Conservation (phyloP, 2,113 vertebrate genomes). For the Eleginops maclovinus region DNA sequence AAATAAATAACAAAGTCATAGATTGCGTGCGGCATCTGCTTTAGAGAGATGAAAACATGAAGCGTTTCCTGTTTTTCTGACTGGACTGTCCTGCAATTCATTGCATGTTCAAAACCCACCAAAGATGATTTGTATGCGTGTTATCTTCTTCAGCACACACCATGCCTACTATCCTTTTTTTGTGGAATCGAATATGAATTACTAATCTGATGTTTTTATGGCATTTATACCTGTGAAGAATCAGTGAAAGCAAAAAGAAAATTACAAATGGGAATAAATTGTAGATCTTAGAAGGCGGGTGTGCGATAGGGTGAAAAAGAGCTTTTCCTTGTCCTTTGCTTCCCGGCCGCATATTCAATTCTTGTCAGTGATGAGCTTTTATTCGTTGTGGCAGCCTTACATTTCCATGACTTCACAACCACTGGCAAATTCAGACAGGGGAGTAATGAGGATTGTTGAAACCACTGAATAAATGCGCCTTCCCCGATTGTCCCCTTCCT, state of each 20-base stretch:
- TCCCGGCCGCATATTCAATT: slow-evolving; percentile 57
- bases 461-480: slow-evolving; percentile 65
- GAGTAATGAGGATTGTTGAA: slow-evolving; percentile 69
- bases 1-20: background rate
- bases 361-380: slow-evolving; percentile 70
- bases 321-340: slow-evolving; percentile 46
- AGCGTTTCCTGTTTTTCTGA: background rate
- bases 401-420: slow-evolving; percentile 76
- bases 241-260: too few relatives aligned
- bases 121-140: slow-evolving; percentile 57
- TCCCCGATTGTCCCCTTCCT: slow-evolving; percentile 41
- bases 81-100: slow-evolving; percentile 27
- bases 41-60: slow-evolving; percentile 13
- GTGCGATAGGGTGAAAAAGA: slow-evolving; percentile 1
- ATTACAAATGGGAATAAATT: background rate
- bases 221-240: slow-evolving; percentile 23
- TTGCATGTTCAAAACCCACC: slow-evolving; percentile 40
- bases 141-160: slow-evolving; percentile 62
- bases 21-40: slow-evolving; percentile 6
- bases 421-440: slow-evolving; percentile 61
- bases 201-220: slow-evolving; percentile 39
- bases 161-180: slow-evolving; percentile 16
- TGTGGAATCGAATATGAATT: slow-evolving; percentile 39
- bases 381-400: slow-evolving; percentile 71
- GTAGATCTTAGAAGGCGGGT: slow-evolving; percentile 24